phyloP scores from a whole-genome alignment of 2,113 vertebrate species.

The Azemiops feae region DNA sequence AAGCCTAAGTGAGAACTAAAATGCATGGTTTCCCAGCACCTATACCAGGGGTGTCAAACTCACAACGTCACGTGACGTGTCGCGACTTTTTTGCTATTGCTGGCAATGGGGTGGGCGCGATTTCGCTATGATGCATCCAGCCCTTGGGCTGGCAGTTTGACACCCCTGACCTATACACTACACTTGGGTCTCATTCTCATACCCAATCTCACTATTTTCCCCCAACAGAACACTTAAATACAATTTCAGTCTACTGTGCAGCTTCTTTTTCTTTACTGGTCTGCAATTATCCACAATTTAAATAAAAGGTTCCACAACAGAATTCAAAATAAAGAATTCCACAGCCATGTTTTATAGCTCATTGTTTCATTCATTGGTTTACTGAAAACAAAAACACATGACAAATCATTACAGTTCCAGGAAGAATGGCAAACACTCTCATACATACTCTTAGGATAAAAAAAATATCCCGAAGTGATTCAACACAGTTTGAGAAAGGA shows the following conservation, averaged over 20 bases:
- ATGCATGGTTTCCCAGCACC: not conserved
- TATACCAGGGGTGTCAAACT: too few species aligned
- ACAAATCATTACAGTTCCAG: not conserved
- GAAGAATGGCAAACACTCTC: not conserved
- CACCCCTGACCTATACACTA: not conserved
- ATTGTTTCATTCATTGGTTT: slow-evolving; percentile 5
- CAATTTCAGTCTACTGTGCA: not conserved
- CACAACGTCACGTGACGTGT: too few species aligned
- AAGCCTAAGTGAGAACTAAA: not conserved
- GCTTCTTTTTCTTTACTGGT: rapidly evolving
- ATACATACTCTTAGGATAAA: not conserved
- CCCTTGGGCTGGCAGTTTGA: too few species aligned
- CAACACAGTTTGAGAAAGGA: not conserved
- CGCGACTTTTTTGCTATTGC: too few species aligned
- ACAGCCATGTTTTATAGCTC: not conserved
- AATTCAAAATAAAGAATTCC: not conserved
- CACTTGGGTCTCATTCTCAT: not conserved
- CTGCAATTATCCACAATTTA: not conserved
- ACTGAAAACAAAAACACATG: not conserved
- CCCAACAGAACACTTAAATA: rapidly evolving
- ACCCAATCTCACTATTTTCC: not conserved
- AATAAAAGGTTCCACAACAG: not conserved
- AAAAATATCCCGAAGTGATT: not conserved
- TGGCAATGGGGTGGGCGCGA: too few species aligned
- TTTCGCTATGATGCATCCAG: too few species aligned